Evolutionary conservation across 2,888 invertebrate species (phyloP), one percentile per base, ranked within the genome.

Genomic region (Cryptops parisi): DNA sequence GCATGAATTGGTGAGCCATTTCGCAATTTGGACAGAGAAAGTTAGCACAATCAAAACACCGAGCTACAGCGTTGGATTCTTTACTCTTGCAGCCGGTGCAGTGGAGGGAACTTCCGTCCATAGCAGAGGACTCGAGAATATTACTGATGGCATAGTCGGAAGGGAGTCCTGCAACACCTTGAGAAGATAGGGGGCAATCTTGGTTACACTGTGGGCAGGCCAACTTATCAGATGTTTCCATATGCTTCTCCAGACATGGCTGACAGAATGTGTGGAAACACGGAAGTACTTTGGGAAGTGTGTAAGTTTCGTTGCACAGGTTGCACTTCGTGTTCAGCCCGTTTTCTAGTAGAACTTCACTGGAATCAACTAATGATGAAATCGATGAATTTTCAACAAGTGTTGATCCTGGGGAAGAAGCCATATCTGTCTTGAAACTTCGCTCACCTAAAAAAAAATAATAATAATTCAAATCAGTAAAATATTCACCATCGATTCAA

Each of bases 1-100:
- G 93, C 94, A 97, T 96, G 70, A 88, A 93, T 73, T 94, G 90
- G 73, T 97, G 97, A 58, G 96, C 96, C 82, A 93, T 93, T 65
- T 91, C 90, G 78, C 97, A 97, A 70, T 93, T 91, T 55, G 87
- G 82, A 74, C 97, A 97, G 62, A 98, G 79, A 69, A 86, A 89
- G 69, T 91, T 91, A 65, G 87, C 86, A 72, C 97, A 98, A 71
- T 96, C 94, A 65, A 89, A 84, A 72, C 94, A 96, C 68, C 89
- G 85, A 57, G 93, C 93, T 54, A 93, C 88, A 47, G 94, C 94
- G 79, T 84, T 85, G 21, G 87, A 82, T 70, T 91, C 88, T 68
- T 86, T 87, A 61, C 87, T 87, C 72, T 94, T 96, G 76, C 97
- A 97, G 66, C 91, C 93, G 62, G 93, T 94, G 75, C 94, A 96